Evolutionary conservation across 2,113 vertebrate species (phyloP).

Genomic region (Tylochromis polylepis): DNA sequence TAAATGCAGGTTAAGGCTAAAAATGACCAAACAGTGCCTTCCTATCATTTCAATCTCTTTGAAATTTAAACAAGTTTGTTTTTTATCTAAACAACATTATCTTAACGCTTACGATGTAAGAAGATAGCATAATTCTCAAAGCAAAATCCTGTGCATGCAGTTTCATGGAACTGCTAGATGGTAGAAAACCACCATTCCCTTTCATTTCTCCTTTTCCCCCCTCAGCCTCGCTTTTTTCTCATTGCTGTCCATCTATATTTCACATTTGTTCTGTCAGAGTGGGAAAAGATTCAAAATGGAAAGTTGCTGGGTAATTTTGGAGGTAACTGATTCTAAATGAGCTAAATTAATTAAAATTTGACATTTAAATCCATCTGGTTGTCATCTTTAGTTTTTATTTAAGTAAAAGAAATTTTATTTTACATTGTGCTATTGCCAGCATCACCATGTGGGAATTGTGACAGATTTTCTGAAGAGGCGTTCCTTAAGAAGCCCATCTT

Average conservation of each 20-base stretch:
- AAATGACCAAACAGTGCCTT: neutral
- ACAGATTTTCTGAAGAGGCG: neutral
- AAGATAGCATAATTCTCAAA: neutral
- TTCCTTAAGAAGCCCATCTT: neutral
- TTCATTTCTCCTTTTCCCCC: neutral
- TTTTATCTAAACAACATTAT: neutral
- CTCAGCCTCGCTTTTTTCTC: neutral
- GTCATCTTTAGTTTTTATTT: neutral
- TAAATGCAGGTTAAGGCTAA: neutral
- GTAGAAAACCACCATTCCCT: neutral
- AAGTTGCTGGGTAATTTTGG: neutral
- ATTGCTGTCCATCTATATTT: neutral
- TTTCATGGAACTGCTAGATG: neutral
- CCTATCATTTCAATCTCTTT: neutral
- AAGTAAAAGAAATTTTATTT: neutral
- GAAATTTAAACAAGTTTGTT: neutral
- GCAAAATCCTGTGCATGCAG: neutral
- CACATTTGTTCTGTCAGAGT: neutral
- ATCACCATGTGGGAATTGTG: neutral
- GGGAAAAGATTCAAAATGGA: neutral
- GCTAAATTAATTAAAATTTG: neutral
- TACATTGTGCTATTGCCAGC: neutral
- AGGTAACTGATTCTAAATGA: neutral
- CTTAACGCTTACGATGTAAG: rapidly evolving
- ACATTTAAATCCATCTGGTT: neutral